Evolutionary conservation across 2,888 invertebrate species (phyloP).

Genomic region (Cantharis rufa): DNA sequence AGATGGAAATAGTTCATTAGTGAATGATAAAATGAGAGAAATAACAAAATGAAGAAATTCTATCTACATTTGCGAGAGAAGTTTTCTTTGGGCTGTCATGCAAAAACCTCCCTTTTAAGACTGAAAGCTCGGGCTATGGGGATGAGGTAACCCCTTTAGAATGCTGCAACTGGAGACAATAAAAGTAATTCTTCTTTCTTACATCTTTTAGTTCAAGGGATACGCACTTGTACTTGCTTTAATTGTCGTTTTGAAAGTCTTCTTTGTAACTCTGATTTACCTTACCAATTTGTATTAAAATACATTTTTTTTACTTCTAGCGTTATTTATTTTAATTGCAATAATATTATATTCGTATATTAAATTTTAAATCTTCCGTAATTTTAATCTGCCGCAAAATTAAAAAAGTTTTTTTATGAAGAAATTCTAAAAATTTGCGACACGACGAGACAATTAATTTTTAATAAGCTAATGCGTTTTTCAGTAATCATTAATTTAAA

Average conservation of each 20-base stretch:
- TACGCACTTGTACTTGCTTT: slow-evolving; percentile 36
- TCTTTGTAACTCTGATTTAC: slow-evolving; percentile 43
- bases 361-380: background rate
- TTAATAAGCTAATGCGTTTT: background rate
- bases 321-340: background rate
- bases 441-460: background rate
- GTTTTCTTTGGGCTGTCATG: slow-evolving; percentile 54
- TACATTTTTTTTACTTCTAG: slow-evolving; percentile 2
- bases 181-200: slow-evolving; percentile 51
- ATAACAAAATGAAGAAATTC: slow-evolving; percentile 66
- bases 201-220: slow-evolving; percentile 33
- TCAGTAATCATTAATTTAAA: background rate
- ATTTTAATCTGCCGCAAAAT: background rate
- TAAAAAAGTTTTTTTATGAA: background rate
- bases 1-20: slow-evolving; percentile 43
- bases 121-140: slow-evolving; percentile 33
- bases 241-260: slow-evolving; percentile 46
- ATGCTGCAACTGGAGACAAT: slow-evolving; percentile 51
- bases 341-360: background rate
- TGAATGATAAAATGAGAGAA: slow-evolving; percentile 51
- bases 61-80: slow-evolving; percentile 62
- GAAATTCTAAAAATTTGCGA: background rate
- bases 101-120: slow-evolving; percentile 49
- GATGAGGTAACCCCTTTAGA: slow-evolving; percentile 49
- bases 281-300: slow-evolving; percentile 33